A percentile compares a stretch with the other conserved stretches of the same genome.
Evolutionary conservation across 2,888 invertebrate species (phyloP).

Genomic region (Eupsilia transversa): DNA sequence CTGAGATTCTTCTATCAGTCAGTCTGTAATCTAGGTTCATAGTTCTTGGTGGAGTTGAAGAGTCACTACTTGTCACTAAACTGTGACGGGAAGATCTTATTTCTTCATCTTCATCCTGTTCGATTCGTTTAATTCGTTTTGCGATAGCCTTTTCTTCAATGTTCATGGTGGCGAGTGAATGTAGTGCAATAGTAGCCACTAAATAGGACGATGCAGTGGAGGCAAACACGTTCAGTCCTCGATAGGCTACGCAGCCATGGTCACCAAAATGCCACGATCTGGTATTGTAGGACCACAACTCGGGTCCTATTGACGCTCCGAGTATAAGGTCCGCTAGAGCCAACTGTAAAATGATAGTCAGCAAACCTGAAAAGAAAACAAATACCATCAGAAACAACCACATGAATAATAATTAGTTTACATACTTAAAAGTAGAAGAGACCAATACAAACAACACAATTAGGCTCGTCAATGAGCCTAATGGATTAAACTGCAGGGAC

Average conservation of each 20-base stretch:
- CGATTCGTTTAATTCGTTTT: slow-evolving; percentile 78
- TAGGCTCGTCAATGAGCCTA: slow-evolving; percentile 20
- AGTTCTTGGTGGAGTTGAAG: slow-evolving; percentile 87
- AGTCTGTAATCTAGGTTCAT: slow-evolving; percentile 90
- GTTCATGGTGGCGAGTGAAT: slow-evolving; percentile 90
- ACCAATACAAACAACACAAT: slow-evolving; percentile 29
- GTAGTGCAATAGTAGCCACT: slow-evolving; percentile 90
- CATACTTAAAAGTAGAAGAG: background rate
- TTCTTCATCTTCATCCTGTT: slow-evolving; percentile 84
- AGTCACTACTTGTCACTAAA: slow-evolving; percentile 86
- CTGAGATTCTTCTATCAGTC: slow-evolving; percentile 84
- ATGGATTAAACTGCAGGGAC: slow-evolving; percentile 8
- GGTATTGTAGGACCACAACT: slow-evolving; percentile 88
- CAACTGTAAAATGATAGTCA: slow-evolving; percentile 89
- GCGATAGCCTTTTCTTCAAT: slow-evolving; percentile 84
- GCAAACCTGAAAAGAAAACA: slow-evolving; percentile 85
- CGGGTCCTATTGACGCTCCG: slow-evolving; percentile 85
- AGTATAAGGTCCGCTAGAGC: slow-evolving; percentile 88
- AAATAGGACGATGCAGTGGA: slow-evolving; percentile 91
- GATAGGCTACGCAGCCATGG: slow-evolving; percentile 88
- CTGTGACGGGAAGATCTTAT: slow-evolving; percentile 87
- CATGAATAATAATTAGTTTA: background rate
- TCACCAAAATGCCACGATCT: slow-evolving; percentile 89
- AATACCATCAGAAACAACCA: background rate
- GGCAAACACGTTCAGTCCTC: slow-evolving; percentile 89